A percentile compares a stretch with the other conserved stretches of the same genome.
Evolutionary conservation across 2,113 vertebrate species (phyloP).

Genomic region (Strix aluco): DNA sequence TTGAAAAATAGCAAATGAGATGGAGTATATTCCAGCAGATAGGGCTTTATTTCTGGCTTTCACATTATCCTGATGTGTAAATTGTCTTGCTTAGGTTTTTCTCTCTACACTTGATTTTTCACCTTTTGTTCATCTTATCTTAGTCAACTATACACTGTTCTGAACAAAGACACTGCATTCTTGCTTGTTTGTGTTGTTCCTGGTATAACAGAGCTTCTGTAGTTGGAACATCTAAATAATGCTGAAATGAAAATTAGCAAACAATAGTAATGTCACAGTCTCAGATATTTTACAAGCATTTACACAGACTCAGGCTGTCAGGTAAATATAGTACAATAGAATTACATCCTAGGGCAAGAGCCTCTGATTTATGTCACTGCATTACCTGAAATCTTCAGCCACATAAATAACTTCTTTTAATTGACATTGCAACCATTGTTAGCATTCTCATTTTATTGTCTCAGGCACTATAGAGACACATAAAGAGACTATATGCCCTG

Average conservation of each 20-base stretch:
- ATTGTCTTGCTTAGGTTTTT: background rate
- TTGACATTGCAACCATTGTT: background rate
- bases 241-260: background rate
- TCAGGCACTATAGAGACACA: background rate
- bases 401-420: background rate
- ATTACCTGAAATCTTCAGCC: background rate
- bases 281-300: background rate
- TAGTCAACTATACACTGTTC: background rate
- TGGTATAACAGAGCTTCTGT: background rate
- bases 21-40: background rate
- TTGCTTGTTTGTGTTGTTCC: background rate
- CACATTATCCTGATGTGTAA: background rate
- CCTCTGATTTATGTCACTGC: background rate
- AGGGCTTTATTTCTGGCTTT: background rate
- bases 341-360: background rate
- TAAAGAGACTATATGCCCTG: background rate
- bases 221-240: background rate
- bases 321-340: background rate
- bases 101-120: background rate
- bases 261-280: background rate
- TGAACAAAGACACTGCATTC: background rate
- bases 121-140: background rate
- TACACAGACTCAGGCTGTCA: background rate
- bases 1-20: background rate
- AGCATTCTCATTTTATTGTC: background rate